phyloP scores from a whole-genome alignment of 2,797 vertebrate species.

The Rallus crepitans region DNA sequence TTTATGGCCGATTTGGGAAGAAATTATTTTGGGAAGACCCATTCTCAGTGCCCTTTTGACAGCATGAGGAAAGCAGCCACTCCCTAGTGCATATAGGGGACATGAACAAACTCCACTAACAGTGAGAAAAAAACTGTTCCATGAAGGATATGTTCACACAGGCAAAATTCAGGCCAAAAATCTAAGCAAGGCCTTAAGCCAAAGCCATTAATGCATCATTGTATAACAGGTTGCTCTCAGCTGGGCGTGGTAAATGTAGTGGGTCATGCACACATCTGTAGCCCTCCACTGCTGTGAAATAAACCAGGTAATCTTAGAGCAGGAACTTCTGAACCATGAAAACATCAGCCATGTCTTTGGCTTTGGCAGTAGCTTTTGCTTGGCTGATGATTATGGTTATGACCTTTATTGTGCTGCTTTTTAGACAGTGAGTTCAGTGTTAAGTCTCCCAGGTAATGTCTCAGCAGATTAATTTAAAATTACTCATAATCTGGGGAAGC shows the following conservation, averaged over 20 bases:
- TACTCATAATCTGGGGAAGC: background rate
- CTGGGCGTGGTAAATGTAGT: background rate
- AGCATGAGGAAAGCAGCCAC: background rate
- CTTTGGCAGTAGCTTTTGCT: background rate
- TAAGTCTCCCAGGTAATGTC: background rate
- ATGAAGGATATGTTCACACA: background rate
- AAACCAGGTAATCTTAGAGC: background rate
- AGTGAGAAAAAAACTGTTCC: background rate
- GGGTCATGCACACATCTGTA: background rate
- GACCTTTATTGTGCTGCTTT: background rate
- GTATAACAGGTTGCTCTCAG: background rate
- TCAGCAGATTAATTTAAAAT: background rate
- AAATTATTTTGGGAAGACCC: constrained; percentile 24
- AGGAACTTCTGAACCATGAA: background rate
- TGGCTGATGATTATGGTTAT: background rate
- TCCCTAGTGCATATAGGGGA: background rate
- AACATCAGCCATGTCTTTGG: background rate
- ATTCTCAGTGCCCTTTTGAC: background rate
- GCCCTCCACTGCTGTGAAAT: background rate
- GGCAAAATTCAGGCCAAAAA: background rate
- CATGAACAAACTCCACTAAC: background rate
- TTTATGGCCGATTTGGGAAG: background rate
- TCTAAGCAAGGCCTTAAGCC: background rate
- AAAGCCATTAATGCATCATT: background rate
- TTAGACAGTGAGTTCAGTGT: background rate